A percentile compares a stretch with the other conserved stretches of the same genome.
phyloP scores from a whole-genome alignment of 2,113 vertebrate genomes.

The Solea solea region DNA sequence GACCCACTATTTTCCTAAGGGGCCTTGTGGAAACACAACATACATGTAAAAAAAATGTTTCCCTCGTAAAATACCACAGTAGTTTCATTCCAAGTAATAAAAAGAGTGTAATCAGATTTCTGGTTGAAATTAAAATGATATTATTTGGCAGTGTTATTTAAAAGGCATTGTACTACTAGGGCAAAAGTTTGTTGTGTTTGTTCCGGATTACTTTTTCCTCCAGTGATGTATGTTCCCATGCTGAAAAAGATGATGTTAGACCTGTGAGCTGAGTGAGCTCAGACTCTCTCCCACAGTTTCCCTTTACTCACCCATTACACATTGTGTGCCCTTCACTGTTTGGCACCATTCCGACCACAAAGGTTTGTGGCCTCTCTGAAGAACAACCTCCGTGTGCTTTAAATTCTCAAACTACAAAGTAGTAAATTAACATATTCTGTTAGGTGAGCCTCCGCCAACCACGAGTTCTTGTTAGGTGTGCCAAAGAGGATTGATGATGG shows the following conservation, averaged over 20 bases:
- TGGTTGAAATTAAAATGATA: conserved; percentile 51
- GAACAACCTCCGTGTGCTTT: conserved; percentile 41
- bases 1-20: conserved; percentile 54
- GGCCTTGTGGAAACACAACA: conserved; percentile 67
- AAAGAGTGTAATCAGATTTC: conserved; percentile 61
- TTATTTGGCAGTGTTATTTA: conserved; percentile 58
- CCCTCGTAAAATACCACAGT: conserved; percentile 68
- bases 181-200: conserved; percentile 29
- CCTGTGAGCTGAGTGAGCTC: neutral
- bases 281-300: conserved; percentile 4
- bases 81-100: conserved; percentile 71
- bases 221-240: conserved; percentile 32
- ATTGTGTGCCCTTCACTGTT: conserved; percentile 15
- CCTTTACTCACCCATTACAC: conserved; percentile 17
- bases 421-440: conserved; percentile 34
- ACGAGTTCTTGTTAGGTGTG: conserved; percentile 40
- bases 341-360: conserved; percentile 24
- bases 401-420: conserved; percentile 43
- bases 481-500: conserved; percentile 63
- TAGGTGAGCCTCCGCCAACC: conserved; percentile 29
- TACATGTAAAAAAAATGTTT: conserved; percentile 60
- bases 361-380: conserved; percentile 24
- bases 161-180: conserved; percentile 29
- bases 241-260: conserved; percentile 8
- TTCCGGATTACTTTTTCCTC: conserved; percentile 29